Evolutionary conservation across 2,797 vertebrate species (phyloP), one percentile per base, ranked within the genome.

Genomic region (Chelmon rostratus): DNA sequence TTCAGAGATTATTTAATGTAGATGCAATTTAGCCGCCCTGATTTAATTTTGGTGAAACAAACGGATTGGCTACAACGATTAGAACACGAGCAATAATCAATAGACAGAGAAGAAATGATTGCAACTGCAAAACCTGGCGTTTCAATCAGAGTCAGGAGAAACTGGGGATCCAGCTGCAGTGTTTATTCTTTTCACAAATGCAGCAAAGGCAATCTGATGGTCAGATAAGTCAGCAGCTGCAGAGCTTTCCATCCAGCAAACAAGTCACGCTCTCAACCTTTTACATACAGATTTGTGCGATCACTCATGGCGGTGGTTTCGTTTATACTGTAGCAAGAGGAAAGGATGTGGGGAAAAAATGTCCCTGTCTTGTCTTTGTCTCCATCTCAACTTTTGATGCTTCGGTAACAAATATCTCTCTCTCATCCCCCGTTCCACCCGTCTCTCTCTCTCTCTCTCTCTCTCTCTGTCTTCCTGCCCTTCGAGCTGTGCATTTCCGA

Each of bases 401-500:
- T 81, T 78, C 68, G 23, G 64, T 78, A 66, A 89, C 84, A 88
- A 82, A 84, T 82, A 37, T 78, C 62, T 69, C 65, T 33, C 73
- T 66, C 74, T 84, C 68, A 35, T 79, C 77, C 84, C 79, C 73
- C 0, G 33, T 31, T 70, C 75, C 76, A 65, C 81, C 78, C 67
- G 42, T 77, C 78, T 50, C 68, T 25, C 78, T 52, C 72, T 53
- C 47, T 56, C 42, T 46, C 53, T 50, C 56, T 62, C 56, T 59
- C 0, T 65, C 84, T n/a, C n/a, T n/a, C n/a, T n/a, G n/a, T n/a
- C 91, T 93, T 88, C 88, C 89, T 91, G 85, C 73, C 67, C 61
- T 73, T 84, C 78, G 49, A 89, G 83, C 84, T 80, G 11, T 16
- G 83, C 87, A 87, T 92, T 91, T 92, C 88, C 86, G 73, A 89